Percentiles rank a stretch among this genome's conserved stretches.
These are phyloP conservation scores for Melierax canorus DNA, from an alignment of 2,113 vertebrate genomes.

Conservation along the genomic window DNA sequence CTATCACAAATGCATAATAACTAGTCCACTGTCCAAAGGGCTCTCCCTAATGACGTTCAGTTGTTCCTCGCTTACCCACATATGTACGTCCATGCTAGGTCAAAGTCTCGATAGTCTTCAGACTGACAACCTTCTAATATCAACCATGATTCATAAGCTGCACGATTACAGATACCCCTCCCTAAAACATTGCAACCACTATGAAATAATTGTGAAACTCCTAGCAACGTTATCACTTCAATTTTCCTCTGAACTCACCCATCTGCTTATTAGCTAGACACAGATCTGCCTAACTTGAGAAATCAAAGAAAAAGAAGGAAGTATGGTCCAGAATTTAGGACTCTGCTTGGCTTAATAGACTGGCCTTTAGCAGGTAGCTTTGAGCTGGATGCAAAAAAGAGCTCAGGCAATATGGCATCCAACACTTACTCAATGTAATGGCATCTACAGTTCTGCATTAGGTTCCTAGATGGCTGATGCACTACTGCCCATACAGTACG, in stretches of 20 bases:
- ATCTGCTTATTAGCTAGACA: constrained; percentile 60
- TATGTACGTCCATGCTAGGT: background rate
- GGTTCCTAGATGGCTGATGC: accelerated
- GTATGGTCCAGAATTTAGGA: background rate
- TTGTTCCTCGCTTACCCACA: background rate
- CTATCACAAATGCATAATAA: background rate
- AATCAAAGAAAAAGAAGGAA: background rate
- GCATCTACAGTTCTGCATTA: background rate
- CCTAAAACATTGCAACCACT: constrained; percentile 26
- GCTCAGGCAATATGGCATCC: background rate
- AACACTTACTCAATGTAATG: background rate
- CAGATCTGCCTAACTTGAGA: constrained; percentile 20
- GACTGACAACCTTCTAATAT: background rate
- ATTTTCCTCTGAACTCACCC: constrained; percentile 52
- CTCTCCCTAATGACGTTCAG: background rate
- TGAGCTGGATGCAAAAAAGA: background rate
- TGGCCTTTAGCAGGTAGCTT: background rate
- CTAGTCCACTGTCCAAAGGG: background rate
- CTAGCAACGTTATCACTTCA: constrained; percentile 62
- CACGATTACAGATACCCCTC: background rate
- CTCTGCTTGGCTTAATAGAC: background rate
- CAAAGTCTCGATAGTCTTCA: background rate
- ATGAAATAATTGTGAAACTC: constrained; percentile 52
- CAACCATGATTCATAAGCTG: constrained; percentile 10
- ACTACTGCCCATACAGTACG: background rate